Evolutionary conservation across 2,797 vertebrate species (phyloP).

Genomic region (Aldrovandia affinis): DNA sequence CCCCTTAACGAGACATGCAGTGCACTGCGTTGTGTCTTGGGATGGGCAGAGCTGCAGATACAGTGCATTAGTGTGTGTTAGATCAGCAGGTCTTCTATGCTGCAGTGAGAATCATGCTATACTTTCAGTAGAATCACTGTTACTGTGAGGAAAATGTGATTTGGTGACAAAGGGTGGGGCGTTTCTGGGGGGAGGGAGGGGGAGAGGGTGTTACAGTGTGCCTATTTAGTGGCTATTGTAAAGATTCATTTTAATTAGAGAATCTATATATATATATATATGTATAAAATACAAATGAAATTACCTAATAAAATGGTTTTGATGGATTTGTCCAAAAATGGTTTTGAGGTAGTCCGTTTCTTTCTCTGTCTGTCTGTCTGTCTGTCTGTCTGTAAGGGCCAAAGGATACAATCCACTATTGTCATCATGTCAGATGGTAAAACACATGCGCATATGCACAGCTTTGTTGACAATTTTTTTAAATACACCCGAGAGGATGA

Average conservation of each 20-base stretch:
- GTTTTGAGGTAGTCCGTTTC: background rate
- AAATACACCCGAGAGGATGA: background rate
- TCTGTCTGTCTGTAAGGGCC: background rate
- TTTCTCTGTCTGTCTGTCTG: too few relatives aligned
- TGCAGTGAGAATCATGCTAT: background rate
- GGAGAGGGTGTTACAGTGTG: background rate
- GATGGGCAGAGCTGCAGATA: background rate
- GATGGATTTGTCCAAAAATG: constrained; percentile 35
- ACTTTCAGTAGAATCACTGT: constrained; percentile 10
- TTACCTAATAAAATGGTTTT: constrained; percentile 27
- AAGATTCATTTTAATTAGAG: constrained; percentile 38
- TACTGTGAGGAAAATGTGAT: constrained; percentile 21
- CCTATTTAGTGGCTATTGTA: constrained; percentile 32
- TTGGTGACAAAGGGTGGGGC: background rate
- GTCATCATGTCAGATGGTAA: background rate
- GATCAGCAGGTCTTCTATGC: background rate
- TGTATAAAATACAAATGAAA: constrained; percentile 33
- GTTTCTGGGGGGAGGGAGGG: background rate
- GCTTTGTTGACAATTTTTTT: background rate
- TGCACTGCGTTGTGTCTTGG: background rate
- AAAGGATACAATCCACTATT: background rate
- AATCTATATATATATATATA: constrained; percentile 41
- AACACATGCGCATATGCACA: background rate
- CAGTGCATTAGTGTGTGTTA: constrained; percentile 8
- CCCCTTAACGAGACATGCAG: background rate